Percentiles rank a stretch among this genome's conserved stretches.
Conservation (phyloP, 2,888 invertebrate species). For the Chymomyza caudatula region DNA sequence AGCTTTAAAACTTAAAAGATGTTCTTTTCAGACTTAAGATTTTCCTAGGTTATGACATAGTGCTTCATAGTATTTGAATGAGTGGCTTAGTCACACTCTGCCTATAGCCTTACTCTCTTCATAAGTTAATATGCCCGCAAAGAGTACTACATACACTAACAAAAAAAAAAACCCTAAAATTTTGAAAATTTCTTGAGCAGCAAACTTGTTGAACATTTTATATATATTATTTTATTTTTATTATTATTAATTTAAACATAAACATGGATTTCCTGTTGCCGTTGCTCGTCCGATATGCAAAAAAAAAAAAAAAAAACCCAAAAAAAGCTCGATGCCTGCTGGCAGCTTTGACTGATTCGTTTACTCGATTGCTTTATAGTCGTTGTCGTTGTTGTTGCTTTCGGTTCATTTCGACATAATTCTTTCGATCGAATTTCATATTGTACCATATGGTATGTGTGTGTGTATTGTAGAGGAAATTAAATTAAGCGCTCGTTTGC, state of each 20-base stretch:
- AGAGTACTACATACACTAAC: background rate
- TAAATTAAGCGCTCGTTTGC: conserved; percentile 61
- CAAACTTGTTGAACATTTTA: background rate
- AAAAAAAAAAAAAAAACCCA: conserved; percentile 19
- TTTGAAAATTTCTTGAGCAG: background rate
- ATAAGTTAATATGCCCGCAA: too few relatives aligned
- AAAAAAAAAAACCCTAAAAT: background rate
- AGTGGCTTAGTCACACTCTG: too few relatives aligned
- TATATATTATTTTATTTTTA: conserved; percentile 29
- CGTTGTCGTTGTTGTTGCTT: conserved; percentile 19
- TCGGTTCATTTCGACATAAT: conserved; percentile 46
- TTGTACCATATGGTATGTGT: conserved; percentile 33
- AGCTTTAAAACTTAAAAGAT: too few relatives aligned
- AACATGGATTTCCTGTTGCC: conserved; percentile 69
- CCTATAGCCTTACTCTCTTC: too few relatives aligned
- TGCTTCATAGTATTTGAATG: too few relatives aligned
- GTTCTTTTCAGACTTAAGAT: too few relatives aligned
- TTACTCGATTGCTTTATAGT: conserved; percentile 25
- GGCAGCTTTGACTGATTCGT: conserved; percentile 53
- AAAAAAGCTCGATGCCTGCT: background rate
- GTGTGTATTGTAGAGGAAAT: conserved; percentile 42
- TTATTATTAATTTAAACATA: conserved; percentile 67
- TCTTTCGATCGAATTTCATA: conserved; percentile 70
- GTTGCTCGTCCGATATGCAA: conserved; percentile 56
- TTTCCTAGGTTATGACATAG: too few relatives aligned